Base-by-base conservation (phyloP, 2,888 invertebrate genomes). In the Scaptomyza cyrtandrae region DNA sequence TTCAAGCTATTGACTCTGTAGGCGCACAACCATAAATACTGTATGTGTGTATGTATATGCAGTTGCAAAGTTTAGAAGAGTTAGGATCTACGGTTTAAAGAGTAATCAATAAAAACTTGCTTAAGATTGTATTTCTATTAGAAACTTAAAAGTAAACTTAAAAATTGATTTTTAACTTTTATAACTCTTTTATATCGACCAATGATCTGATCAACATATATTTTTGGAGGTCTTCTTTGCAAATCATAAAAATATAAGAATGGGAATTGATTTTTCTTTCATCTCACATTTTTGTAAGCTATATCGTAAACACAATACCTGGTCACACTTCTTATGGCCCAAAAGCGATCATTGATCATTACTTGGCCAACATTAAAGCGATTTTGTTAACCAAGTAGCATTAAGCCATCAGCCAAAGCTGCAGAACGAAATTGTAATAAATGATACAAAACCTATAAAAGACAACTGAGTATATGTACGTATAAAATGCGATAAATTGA, bases 371-470 rank as follows among this genome's bases (percentile, higher is more conserved):
- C 50, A 35, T 50, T 24, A 50, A 35, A n/a, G 43, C 16, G 44
- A 43, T 41, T 62, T 14, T 49, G 35, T 59, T 66, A 35, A 45
- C 55, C 60, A 60, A 60, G 44, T 37, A 46, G 54, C 67, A 69
- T 69, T 45, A 78, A 80, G 68, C 53, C 68, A 78, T 79, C 72
- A 79, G 71, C 43, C 61, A 72, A 72, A 78, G 78, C 71, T 56
- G 78, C 75, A 71, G 63, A 78, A 68, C 78, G 63, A 71, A 78
- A 49, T 61, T 44, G 39, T 61, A 61, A 67, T 52, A 57, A 69
- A 67, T 56, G 61, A 33, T 48, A 39, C 53, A 58, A 24, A 24
- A 24, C 1, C 24, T 24, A 24, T 24, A 24, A 2, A 24, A 24
- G 24, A n/a, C n/a, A n/a, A n/a, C n/a, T n/a, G n/a, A 24, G 4